phyloP scores from a whole-genome alignment of 2,113 vertebrate genomes.

The Aegotheles bennettii region DNA sequence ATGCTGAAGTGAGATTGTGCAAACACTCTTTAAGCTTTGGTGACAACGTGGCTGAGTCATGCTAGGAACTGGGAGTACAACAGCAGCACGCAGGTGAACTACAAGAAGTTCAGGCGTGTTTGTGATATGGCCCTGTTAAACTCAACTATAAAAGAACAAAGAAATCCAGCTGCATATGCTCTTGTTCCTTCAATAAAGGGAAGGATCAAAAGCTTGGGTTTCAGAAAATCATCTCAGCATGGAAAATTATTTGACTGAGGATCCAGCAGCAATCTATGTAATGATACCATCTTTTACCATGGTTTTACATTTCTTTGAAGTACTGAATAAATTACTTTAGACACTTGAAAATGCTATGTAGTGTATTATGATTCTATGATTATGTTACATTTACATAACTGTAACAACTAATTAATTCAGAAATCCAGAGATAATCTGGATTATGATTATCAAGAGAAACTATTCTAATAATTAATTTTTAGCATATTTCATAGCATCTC shows the following conservation, averaged over 20 bases:
- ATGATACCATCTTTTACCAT: neutral
- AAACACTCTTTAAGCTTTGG: neutral
- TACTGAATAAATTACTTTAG: neutral
- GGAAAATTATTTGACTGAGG: neutral
- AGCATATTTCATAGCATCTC: neutral
- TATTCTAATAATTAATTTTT: neutral
- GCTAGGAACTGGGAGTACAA: neutral
- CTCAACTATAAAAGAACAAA: neutral
- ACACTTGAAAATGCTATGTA: neutral
- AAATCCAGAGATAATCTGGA: neutral
- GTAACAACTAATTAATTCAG: neutral
- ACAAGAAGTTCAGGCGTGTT: neutral
- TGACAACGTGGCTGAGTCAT: neutral
- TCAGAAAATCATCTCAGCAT: neutral
- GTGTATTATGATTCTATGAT: too few species aligned
- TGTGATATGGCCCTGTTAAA: neutral
- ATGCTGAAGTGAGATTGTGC: neutral
- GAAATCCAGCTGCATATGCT: neutral
- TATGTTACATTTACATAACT: neutral
- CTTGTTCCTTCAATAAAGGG: neutral
- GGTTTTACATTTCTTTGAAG: neutral
- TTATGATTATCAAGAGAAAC: neutral
- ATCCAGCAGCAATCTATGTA: neutral
- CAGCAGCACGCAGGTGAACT: neutral
- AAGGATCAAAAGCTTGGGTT: neutral